phyloP scores from a whole-genome alignment of 2,113 vertebrate genomes.

The Eclectus roratus region DNA sequence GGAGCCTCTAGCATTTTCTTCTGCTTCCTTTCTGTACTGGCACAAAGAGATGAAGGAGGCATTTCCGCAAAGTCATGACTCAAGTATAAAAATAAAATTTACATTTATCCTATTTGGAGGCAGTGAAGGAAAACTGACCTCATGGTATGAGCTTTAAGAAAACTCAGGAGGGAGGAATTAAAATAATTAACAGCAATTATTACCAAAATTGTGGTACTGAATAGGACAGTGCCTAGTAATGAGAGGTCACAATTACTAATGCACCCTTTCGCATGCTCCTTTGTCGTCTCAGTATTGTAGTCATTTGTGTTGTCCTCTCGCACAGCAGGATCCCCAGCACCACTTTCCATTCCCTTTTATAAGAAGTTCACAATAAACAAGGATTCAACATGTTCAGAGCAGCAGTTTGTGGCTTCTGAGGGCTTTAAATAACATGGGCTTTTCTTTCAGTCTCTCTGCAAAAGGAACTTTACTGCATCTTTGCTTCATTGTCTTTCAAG shows the following conservation, averaged over 20 bases:
- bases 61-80: conserved; percentile 3
- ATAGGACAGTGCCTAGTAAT: conserved; percentile 15
- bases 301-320: neutral
- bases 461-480: neutral
- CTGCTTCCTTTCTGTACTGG: neutral
- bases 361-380: neutral
- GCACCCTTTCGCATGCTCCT: neutral
- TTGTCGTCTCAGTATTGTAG: conserved; percentile 24
- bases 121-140: conserved; percentile 14
- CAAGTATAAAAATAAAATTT: conserved; percentile 31
- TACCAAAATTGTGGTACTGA: conserved; percentile 25
- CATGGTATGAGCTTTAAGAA: neutral
- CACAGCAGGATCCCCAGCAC: neutral
- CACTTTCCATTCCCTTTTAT: neutral
- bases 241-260: neutral
- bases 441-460: neutral
- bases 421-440: neutral
- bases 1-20: neutral
- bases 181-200: conserved; percentile 53
- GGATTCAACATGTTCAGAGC: neutral
- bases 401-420: neutral
- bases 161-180: conserved; percentile 39
- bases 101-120: conserved; percentile 25
- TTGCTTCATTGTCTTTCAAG: neutral
- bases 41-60: neutral